Evolutionary conservation across 2,113 vertebrate species (phyloP), one percentile per base, ranked within the genome.

Genomic region (Cheirogaleus medius): DNA sequence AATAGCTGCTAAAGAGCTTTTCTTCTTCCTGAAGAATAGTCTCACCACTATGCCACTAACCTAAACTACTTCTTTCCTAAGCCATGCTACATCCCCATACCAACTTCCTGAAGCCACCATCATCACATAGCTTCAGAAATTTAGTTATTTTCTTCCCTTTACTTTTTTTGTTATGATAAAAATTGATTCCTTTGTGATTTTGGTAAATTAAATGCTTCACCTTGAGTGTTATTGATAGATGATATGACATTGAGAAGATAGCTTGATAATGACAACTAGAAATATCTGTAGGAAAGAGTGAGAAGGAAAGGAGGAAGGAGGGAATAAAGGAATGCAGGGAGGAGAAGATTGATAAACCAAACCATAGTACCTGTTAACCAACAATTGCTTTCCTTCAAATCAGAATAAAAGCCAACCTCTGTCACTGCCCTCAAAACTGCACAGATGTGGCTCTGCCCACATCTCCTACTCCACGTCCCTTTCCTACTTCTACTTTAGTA

Each of bases 61-160:
- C 47, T 25, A 8, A 68, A 29, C 10, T 6, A 20, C 3, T 29
- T 9, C 8, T 52, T 84, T 66, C 34, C 44, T 18, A 34, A 83
- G 42, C 27, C 7, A 13, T 42, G 20, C 25, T 47, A 2, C 11
- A n/a, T 5, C 13, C 8, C 68, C 3, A 7, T 6, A 3, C 13
- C 25, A 47, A 42, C 44, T 73, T 56, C 58, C 8, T 9, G 6
- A 89, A 49, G 14, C 49, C 10, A 42, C 20, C 42, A 18, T 63
- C n/a, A n/a, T 11, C 60, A 71, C 52, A 27, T 0, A 12, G 15
- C 15, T 73, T 10, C 23, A 34, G 18, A 85, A 56, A 23, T 82
- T 32, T 44, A 64, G 4, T 71, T 63, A 44, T 64, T 64, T 71
- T 87, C 13, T 71, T 76, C 20, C 47, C 32, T 15, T 85, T 6